phyloP scores from a whole-genome alignment of 2,797 vertebrate genomes.

The Lepilemur ruficaudatus region DNA sequence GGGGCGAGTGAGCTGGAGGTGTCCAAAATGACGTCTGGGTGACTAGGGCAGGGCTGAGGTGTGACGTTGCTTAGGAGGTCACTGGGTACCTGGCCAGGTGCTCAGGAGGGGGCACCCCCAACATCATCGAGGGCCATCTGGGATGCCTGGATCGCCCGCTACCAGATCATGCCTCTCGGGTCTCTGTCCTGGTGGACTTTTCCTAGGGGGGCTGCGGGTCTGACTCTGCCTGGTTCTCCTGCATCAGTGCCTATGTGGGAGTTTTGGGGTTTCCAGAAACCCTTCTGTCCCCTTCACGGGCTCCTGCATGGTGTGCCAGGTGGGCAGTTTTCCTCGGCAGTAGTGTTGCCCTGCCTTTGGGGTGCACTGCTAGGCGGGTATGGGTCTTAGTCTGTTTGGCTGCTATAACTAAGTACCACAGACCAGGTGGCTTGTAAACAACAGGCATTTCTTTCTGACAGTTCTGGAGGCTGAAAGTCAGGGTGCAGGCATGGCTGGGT shows the following conservation, averaged over 20 bases:
- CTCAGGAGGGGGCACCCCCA: not conserved
- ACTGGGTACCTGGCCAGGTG: not conserved
- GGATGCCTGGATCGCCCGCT: fast-evolving
- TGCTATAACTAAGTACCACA: not conserved
- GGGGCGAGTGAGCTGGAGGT: fast-evolving
- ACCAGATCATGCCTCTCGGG: fast-evolving
- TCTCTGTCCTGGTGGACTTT: fast-evolving
- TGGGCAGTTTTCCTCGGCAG: fast-evolving
- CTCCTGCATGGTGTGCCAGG: too few relatives aligned
- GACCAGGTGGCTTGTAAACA: fast-evolving
- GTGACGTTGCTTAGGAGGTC: not conserved
- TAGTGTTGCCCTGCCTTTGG: not conserved
- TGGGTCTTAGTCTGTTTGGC: not conserved
- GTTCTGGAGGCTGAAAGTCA: not conserved
- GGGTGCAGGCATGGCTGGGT: not conserved
- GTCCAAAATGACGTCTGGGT: not conserved
- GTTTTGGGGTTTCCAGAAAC: too few relatives aligned
- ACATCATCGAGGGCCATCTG: too few relatives aligned
- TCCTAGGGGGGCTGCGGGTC: fast-evolving
- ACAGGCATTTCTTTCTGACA: too few relatives aligned
- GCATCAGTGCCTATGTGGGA: fast-evolving
- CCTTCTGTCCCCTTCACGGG: fast-evolving
- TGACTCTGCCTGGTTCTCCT: fast-evolving
- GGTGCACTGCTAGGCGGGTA: fast-evolving
- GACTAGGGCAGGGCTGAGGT: not conserved